A percentile compares a stretch with the other conserved stretches of the same genome.
Conservation (phyloP, 2,888 invertebrate species). For the Lysandra coridon region DNA sequence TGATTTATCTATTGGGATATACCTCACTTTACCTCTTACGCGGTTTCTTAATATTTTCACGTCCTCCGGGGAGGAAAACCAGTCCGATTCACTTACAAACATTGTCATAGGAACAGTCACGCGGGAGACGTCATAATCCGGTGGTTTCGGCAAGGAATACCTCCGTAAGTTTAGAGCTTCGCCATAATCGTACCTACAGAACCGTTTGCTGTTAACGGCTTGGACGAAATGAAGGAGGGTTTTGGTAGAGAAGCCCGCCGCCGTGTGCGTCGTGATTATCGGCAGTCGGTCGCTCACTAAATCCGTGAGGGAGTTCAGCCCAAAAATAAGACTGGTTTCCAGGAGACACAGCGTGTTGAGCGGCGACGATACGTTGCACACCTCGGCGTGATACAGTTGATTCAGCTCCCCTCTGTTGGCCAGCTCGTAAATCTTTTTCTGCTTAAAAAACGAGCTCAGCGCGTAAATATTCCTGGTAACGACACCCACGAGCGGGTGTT, state of each 20-base stretch:
- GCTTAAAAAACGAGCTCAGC: constrained; percentile 48
- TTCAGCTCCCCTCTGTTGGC: constrained; percentile 50
- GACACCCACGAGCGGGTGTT: constrained; percentile 57
- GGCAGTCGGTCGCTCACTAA: constrained; percentile 55
- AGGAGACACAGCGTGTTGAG: constrained; percentile 56
- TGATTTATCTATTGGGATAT: constrained; percentile 53
- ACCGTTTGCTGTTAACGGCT: constrained; percentile 56
- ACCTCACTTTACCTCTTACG: constrained; percentile 53
- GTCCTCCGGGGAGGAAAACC: constrained; percentile 59
- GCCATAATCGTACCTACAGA: constrained; percentile 64
- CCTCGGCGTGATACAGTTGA: constrained; percentile 52
- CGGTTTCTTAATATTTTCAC: constrained; percentile 49
- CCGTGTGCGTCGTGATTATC: constrained; percentile 62
- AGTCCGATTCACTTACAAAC: constrained; percentile 62
- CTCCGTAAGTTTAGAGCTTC: constrained; percentile 47
- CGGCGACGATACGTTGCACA: constrained; percentile 51
- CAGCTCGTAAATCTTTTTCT: constrained; percentile 56
- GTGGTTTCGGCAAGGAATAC: constrained; percentile 55
- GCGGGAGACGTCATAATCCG: constrained; percentile 56
- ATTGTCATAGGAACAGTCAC: constrained; percentile 58
- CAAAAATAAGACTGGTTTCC: constrained; percentile 59
- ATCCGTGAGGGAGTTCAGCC: constrained; percentile 55
- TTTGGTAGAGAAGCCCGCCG: constrained; percentile 62
- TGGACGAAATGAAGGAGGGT: constrained; percentile 65
- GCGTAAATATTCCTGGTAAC: constrained; percentile 50